Evolutionary conservation across 2,888 invertebrate species (phyloP), one percentile per base, ranked within the genome.

Genomic region (Mythimna albipuncta): DNA sequence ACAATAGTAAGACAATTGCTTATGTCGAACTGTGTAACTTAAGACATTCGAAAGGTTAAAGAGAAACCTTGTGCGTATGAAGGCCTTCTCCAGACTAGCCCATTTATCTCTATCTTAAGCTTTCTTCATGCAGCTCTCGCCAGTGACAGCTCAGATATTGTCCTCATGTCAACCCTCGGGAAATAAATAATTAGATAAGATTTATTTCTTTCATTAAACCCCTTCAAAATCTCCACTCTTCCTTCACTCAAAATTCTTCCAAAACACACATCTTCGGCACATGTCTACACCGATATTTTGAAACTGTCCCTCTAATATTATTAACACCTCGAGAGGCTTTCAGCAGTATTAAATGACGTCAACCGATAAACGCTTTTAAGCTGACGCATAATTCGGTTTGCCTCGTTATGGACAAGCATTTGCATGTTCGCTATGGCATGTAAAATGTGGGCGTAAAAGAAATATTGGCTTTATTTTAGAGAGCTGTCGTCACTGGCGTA

Each of bases 321-420:
- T 91, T 91, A 90, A 86, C 89, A 89, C 89, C 88, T 84, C 69
- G 57, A 63, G 71, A 75, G 68, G 79, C 83, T 85, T 82, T 81
- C 69, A 82, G 41, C 75, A 35, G 62, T 86, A 77, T 76, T 79
- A 90, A 91, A 89, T 91, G 89, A 91, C 87, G 86, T 86, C 88
- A 73, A 87, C 87, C 92, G 90, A 90, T 91, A 91, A 93, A 91
- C 85, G 91, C 91, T 92, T 92, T 92, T 91, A 92, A 87, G 82
- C 83, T 80, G 82, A 85, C 87, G 87, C 85, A 88, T 88, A 90
- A 90, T 89, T 89, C 79, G 74, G 87, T 90, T 89, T 86, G 69
- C 83, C 84, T 81, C 77, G 83, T 84, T 83, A 83, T 65, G 47
- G 61, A n/a, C 67, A 66, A 79, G 85, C 69, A 70, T 83, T 83